Base-by-base conservation (phyloP, 2,888 invertebrate species). In the Eupeodes latifasciatus region DNA sequence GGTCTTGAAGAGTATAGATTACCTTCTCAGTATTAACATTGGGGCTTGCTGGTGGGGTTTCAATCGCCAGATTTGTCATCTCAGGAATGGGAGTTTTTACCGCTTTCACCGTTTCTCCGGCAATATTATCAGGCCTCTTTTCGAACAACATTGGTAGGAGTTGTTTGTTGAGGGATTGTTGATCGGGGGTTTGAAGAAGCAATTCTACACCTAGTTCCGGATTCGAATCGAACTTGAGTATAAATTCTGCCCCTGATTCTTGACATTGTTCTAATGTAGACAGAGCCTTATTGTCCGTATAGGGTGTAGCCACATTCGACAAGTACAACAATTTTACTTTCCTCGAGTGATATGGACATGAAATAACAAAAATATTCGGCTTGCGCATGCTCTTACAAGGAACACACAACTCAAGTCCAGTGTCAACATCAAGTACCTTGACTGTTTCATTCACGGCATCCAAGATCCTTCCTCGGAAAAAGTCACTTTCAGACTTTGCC, bases 71-170 rank as follows among this genome's bases (percentile, higher is more conserved):
- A 14, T 53, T 69, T 9, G n/a, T 10, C 14, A 89, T 85, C 4
- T 78, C 44, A 12, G 84, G 74, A 6, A 81, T 16, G 0, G 76
- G 62, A 7, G 36, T 19, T 0, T 85, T 74, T 16, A 81, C 19
- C 19, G 19, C 82, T 27, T 57, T 19, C 0, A 53, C 27, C 0
- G 44, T 55, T n/a, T 66, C 66, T 16, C 11, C n/a, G 1, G 64
- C 64, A 1, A 14, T 34, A 3, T 3, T 7, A 12, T 44, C 78
- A 9, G 34, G 1, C 44, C 66, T 5, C 9, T 89, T 85, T 81
- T 91, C 91, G 57, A 90, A 91, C 0, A 91, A 81, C 85, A 91
- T 81, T 6, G 91, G 90, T 16, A 91, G 67, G 3, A 91, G 51
- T 51, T 90, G 87, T 64, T 91, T 91, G 55, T 90, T 91, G 11